Percentiles rank a stretch among this genome's conserved stretches.
phyloP scores from a whole-genome alignment of 2,113 vertebrate genomes.

The Myrmecobius fasciatus region DNA sequence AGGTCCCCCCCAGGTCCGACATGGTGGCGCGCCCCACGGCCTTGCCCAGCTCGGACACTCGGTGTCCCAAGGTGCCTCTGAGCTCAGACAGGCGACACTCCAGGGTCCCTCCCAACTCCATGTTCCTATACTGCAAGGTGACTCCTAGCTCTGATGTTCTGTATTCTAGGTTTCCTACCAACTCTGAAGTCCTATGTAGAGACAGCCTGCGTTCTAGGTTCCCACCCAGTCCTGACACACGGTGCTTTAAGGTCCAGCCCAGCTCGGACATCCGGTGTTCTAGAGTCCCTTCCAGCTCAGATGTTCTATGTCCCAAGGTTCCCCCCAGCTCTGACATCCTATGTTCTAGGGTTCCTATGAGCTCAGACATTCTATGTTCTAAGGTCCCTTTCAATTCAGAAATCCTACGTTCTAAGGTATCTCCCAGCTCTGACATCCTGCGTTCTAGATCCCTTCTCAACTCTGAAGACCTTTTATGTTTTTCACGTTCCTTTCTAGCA shows the following conservation, averaged over 20 bases:
- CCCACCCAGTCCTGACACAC: neutral
- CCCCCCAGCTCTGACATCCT: neutral
- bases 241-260: neutral
- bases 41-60: neutral
- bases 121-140: neutral
- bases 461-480: neutral
- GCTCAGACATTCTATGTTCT: neutral
- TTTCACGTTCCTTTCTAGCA: neutral
- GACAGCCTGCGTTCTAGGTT: neutral
- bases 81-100: neutral
- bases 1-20: neutral
- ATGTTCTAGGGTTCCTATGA: neutral
- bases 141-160: neutral
- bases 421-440: neutral
- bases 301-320: neutral
- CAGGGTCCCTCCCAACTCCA: neutral
- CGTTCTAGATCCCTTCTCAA: neutral
- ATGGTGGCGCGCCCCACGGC: neutral
- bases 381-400: neutral
- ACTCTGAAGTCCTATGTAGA: neutral
- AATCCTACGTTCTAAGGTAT: neutral
- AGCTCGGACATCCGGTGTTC: neutral
- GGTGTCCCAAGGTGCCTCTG: neutral
- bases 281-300: neutral
- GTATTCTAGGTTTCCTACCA: neutral